Evolutionary conservation across 2,113 vertebrate genomes (phyloP).

Genomic region (Hyperopisus bebe): DNA sequence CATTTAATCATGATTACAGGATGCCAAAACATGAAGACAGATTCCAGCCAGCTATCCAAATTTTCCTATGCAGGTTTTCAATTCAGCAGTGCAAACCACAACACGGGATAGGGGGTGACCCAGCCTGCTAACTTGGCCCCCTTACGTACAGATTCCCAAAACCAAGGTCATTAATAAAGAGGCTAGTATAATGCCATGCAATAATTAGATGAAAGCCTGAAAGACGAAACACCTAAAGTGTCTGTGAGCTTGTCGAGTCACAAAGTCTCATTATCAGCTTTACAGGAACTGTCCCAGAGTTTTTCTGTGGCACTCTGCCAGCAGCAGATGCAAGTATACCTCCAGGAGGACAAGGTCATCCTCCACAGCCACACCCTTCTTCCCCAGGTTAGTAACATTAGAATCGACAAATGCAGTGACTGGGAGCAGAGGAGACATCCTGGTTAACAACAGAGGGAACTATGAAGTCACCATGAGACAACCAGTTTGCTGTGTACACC

Average conservation of each 20-base stretch:
- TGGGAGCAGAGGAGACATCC: background rate
- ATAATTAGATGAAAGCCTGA: background rate
- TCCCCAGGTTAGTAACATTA: constrained; percentile 38
- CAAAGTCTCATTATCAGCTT: background rate
- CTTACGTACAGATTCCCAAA: background rate
- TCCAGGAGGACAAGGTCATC: background rate
- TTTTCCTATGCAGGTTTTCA: background rate
- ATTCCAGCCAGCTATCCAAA: background rate
- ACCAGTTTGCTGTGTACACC: background rate
- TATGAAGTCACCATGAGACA: constrained; percentile 22
- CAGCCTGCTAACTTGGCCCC: background rate
- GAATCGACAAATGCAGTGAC: constrained; percentile 21
- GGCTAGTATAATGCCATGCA: background rate
- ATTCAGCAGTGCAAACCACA: background rate
- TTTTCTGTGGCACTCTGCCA: background rate
- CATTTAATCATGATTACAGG: background rate
- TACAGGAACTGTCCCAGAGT: background rate
- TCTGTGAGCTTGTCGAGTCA: background rate
- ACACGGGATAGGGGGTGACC: background rate
- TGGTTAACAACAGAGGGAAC: constrained; percentile 25
- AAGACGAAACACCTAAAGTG: background rate
- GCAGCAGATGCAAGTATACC: background rate
- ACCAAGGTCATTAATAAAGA: background rate
- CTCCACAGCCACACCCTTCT: constrained; percentile 9
- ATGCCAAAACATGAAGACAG: background rate